phyloP scores from a whole-genome alignment of 1,140 invertebrate species.

The Saccostrea echinata region DNA sequence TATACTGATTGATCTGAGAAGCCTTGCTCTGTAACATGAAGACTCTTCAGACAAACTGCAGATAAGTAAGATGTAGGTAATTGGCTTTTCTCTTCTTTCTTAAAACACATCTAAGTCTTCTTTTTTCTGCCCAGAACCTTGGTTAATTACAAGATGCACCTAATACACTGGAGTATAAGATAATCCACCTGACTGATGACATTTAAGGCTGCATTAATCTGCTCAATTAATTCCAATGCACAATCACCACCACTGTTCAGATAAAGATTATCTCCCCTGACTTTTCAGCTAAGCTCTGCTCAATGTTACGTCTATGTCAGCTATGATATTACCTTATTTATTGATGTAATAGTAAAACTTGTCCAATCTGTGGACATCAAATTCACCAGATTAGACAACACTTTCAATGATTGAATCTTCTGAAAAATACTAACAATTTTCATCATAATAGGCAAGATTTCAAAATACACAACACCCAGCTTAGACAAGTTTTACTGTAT shows the following conservation, averaged over 20 bases:
- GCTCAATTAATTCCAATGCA: not conserved
- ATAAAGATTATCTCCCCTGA: not conserved
- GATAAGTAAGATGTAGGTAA: not conserved
- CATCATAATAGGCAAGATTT: no score
- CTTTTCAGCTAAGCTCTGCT: not conserved
- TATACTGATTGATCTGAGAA: not conserved
- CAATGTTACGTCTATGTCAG: not conserved
- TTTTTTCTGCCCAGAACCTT: not conserved
- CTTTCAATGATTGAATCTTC: no score
- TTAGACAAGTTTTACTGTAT: no score
- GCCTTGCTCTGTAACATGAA: not conserved
- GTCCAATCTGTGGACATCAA: no score
- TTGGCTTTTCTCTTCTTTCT: not conserved
- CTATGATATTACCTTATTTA: not conserved
- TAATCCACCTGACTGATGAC: not conserved
- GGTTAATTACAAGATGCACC: not conserved
- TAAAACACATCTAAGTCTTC: not conserved
- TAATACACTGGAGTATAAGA: not conserved
- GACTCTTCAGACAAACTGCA: not conserved
- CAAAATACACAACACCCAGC: no score
- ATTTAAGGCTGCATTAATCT: not conserved
- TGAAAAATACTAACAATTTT: no score
- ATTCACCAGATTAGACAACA: no score
- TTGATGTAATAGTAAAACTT: not conserved
- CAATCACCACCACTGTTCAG: not conserved